phyloP scores from a whole-genome alignment of 2,113 vertebrate genomes.

The Cyphomyrus discorhynchus region DNA sequence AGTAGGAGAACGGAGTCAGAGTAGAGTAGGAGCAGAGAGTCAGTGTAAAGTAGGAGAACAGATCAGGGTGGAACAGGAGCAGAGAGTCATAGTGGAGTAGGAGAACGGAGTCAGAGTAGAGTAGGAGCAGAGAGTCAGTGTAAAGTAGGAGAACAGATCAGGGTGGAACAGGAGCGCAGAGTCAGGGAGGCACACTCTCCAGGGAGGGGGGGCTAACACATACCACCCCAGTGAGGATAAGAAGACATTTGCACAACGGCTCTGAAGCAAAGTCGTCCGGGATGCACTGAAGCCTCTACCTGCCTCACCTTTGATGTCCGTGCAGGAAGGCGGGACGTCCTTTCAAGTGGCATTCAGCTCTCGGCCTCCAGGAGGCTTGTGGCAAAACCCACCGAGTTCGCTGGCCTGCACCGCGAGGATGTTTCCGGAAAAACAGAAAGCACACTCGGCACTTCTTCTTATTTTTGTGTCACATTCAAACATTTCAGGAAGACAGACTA shows the following conservation, averaged over 20 bases:
- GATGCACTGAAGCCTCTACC: neutral
- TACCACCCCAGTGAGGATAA: neutral
- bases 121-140: neutral
- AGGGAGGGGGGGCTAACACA: neutral
- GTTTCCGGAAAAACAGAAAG: neutral
- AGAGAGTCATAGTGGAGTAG: neutral
- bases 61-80: neutral
- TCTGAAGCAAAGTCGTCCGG: neutral
- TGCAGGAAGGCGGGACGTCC: neutral
- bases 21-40: too few species aligned
- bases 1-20: too few species aligned
- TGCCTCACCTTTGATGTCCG: constrained; percentile 4
- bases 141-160: neutral
- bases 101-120: neutral
- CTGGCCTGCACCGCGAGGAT: neutral
- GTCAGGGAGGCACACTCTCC: neutral
- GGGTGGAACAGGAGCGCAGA: neutral
- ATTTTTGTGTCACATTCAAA: neutral
- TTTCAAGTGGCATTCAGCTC: constrained; percentile 5
- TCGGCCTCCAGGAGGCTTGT: neutral
- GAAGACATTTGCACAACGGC: neutral
- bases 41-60: neutral
- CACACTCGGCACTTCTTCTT: neutral
- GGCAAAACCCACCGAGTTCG: neutral
- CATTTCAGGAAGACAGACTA: neutral